Conservation (phyloP, 53 echinoderm and acorn worm species). For the Stichopus horrens region DNA sequence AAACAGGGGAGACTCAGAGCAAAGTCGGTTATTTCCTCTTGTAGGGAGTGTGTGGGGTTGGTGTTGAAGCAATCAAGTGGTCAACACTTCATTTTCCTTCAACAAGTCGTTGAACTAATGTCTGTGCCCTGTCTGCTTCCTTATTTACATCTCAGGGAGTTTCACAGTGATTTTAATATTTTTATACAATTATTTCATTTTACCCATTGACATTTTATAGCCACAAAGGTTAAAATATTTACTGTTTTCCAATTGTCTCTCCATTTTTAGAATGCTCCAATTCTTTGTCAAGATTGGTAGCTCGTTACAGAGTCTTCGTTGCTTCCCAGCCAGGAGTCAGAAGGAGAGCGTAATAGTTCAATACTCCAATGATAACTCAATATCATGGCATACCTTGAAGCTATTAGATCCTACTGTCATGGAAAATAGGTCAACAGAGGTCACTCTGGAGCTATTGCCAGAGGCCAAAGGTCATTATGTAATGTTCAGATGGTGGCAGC, state of each 20-base stretch:
- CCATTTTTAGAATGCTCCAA: constrained; percentile 68
- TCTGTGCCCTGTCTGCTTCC: too few relatives aligned
- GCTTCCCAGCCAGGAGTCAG: constrained; percentile 64
- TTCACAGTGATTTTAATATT: too few relatives aligned
- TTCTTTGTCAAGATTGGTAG: constrained; percentile 91
- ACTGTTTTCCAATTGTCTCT: neutral
- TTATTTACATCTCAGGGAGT: too few relatives aligned
- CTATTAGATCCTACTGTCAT: constrained; percentile 74
- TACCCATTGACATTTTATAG: too few relatives aligned
- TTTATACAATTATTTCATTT: too few relatives aligned
- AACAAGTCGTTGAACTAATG: too few relatives aligned
- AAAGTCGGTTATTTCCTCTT: neutral
- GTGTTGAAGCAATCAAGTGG: neutral
- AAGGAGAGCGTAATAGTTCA: constrained; percentile 85
- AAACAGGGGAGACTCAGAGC: neutral
- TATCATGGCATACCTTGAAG: constrained; percentile 80
- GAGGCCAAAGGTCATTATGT: constrained; percentile 81
- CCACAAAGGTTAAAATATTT: too few relatives aligned
- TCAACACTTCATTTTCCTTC: too few relatives aligned
- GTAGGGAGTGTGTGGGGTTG: neutral
- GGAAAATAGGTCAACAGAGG: constrained; percentile 59
- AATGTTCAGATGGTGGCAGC: constrained; percentile 93
- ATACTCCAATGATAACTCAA: constrained; percentile 78
- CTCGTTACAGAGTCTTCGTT: constrained; percentile 46
- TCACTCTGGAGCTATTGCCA: constrained; percentile 72